Percentiles rank a stretch among this genome's conserved stretches.
These are phyloP conservation scores for Dendropsophus ebraccatus DNA, from an alignment of 2,113 vertebrate genomes.

Conservation along the genomic window DNA sequence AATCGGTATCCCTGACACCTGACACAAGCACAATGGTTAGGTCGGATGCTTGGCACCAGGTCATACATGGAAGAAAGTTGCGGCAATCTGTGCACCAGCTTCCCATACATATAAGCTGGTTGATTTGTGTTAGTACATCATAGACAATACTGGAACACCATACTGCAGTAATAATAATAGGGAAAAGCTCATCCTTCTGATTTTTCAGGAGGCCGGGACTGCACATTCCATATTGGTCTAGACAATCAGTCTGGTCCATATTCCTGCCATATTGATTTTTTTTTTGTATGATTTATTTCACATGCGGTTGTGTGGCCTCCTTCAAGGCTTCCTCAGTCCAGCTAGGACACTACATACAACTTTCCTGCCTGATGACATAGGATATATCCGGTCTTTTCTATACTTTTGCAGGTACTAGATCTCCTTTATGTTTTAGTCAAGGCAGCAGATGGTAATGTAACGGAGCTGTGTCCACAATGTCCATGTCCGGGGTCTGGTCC, in stretches of 20 bases:
- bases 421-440: neutral
- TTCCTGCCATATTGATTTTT: neutral
- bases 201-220: neutral
- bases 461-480: neutral
- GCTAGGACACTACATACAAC: neutral
- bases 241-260: neutral
- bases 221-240: neutral
- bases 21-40: constrained; percentile 1
- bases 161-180: neutral
- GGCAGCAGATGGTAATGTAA: neutral
- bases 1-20: neutral
- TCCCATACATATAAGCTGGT: neutral
- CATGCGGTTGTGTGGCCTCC: neutral
- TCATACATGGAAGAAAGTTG: neutral
- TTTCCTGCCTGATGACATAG: neutral
- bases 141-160: neutral
- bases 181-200: neutral
- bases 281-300: neutral
- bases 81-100: neutral
- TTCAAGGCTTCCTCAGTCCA: neutral
- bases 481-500: neutral
- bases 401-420: neutral
- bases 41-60: neutral
- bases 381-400: neutral
- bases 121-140: neutral